Evolutionary conservation across 2,797 vertebrate genomes (phyloP).

Genomic region (Malacoctenus gilli): DNA sequence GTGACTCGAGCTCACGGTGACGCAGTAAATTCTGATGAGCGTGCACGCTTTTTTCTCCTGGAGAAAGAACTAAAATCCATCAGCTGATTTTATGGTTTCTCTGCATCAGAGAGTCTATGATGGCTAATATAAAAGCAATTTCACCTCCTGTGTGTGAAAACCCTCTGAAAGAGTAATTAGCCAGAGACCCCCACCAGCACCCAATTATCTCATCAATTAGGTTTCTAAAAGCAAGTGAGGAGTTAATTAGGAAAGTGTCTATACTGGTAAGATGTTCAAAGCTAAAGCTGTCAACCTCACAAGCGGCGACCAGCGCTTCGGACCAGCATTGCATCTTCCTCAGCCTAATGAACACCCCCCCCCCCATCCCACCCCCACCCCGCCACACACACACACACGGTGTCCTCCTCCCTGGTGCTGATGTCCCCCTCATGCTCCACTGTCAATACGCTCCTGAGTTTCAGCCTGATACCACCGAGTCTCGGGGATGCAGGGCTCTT

Average conservation of each 20-base stretch:
- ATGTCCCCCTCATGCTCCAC: too few species aligned
- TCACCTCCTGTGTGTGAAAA: slow-evolving; percentile 62
- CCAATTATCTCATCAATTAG: slow-evolving; percentile 83
- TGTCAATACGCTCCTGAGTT: too few species aligned
- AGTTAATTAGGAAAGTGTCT: slow-evolving; percentile 77
- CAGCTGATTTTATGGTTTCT: slow-evolving; percentile 70
- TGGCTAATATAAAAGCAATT: slow-evolving; percentile 65
- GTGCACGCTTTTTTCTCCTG: slow-evolving; percentile 40
- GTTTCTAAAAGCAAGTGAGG: slow-evolving; percentile 70
- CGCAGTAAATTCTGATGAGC: slow-evolving; percentile 33
- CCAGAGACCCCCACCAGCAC: slow-evolving; percentile 66
- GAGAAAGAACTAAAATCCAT: slow-evolving; percentile 52
- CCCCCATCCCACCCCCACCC: slow-evolving; percentile 46
- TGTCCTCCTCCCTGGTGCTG: too few species aligned
- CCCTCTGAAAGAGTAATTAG: slow-evolving; percentile 72
- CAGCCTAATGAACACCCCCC: slow-evolving; percentile 53
- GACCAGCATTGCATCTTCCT: slow-evolving; percentile 49
- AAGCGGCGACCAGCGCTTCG: slow-evolving; percentile 58
- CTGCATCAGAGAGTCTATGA: slow-evolving; percentile 47
- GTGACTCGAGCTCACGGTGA: slow-evolving; percentile 31
- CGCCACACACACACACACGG: too few species aligned
- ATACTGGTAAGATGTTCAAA: slow-evolving; percentile 63
- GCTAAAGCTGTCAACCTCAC: slow-evolving; percentile 68
- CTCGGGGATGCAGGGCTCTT: too few species aligned
- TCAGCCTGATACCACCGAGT: too few species aligned